Evolutionary conservation across 2,113 vertebrate genomes (phyloP).

Genomic region (Tetraodon nigroviridis): DNA sequence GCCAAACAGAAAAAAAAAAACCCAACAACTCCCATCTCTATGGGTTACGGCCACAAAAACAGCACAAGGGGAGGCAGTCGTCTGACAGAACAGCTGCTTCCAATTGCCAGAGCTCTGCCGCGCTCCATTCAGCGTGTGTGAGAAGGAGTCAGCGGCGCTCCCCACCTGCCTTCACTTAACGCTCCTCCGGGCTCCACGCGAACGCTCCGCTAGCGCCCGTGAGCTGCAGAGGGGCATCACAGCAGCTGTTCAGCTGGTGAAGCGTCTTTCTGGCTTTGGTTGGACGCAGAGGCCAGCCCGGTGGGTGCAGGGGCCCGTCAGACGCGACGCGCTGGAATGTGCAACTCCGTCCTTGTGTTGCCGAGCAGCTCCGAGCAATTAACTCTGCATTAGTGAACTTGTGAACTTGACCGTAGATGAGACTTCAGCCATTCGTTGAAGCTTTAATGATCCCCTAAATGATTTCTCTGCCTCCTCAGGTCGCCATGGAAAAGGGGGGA

Average conservation of each 20-base stretch:
- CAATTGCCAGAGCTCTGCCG: slow-evolving; percentile 64
- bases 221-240: slow-evolving; percentile 25
- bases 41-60: slow-evolving; percentile 72
- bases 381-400: background rate
- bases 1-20: slow-evolving; percentile 62
- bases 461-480: slow-evolving; percentile 52
- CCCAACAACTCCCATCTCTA: slow-evolving; percentile 68
- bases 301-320: slow-evolving; percentile 2
- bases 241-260: slow-evolving; percentile 18
- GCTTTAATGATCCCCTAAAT: background rate
- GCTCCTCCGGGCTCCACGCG: slow-evolving; percentile 47
- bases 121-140: slow-evolving; percentile 36
- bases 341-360: background rate
- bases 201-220: slow-evolving; percentile 42
- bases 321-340: slow-evolving; percentile 14
- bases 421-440: background rate
- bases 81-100: slow-evolving; percentile 75
- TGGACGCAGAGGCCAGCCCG: slow-evolving; percentile 14
- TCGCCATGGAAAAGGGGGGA: slow-evolving; percentile 86
- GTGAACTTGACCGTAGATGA: no score
- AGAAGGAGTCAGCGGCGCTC: slow-evolving; percentile 42
- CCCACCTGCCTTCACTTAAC: slow-evolving; percentile 63
- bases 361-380: background rate
- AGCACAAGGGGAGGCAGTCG: slow-evolving; percentile 57
- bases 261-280: slow-evolving; percentile 17